Evolutionary conservation across 1,140 invertebrate species (phyloP).

Genomic region (Cyrtorhinus lividipennis): DNA sequence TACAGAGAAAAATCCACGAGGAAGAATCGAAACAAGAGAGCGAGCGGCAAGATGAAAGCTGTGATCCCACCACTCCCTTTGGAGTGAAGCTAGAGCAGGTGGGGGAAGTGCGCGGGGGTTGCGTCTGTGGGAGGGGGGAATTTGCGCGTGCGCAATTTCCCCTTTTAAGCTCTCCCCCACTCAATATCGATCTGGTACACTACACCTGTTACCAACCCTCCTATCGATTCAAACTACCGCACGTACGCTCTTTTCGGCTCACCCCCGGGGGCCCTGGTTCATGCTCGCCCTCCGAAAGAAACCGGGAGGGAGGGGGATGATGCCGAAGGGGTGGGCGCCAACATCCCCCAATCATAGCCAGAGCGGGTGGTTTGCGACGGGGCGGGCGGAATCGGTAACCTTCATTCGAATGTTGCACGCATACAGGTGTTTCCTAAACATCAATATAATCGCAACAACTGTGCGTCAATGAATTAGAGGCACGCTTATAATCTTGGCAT

Average conservation of each 20-base stretch:
- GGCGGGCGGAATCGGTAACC: too few species aligned
- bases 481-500: too few species aligned
- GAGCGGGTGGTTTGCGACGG: too few species aligned
- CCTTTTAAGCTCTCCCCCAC: background rate
- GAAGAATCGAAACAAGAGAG: slow-evolving; percentile 17
- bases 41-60: slow-evolving; percentile 19
- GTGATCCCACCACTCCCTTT: slow-evolving; percentile 21
- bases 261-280: slow-evolving; percentile 25
- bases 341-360: too few species aligned
- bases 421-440: too few species aligned
- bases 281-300: slow-evolving; percentile 29
- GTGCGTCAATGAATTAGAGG: too few species aligned
- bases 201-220: slow-evolving; percentile 29
- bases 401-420: too few species aligned
- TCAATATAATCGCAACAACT: too few species aligned
- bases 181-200: slow-evolving; percentile 21
- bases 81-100: slow-evolving; percentile 11
- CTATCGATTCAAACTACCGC: slow-evolving; percentile 25
- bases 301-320: too few species aligned
- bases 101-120: slow-evolving; percentile 6
- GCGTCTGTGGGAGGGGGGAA: slow-evolving; percentile 4
- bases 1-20: slow-evolving; percentile 15
- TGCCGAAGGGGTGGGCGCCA: too few species aligned
- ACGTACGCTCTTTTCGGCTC: slow-evolving; percentile 13
- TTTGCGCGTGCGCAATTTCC: slow-evolving; percentile 12